Evolutionary conservation across 2,113 vertebrate species (phyloP), one percentile per base, ranked within the genome.

Genomic region (Promerops cafer): DNA sequence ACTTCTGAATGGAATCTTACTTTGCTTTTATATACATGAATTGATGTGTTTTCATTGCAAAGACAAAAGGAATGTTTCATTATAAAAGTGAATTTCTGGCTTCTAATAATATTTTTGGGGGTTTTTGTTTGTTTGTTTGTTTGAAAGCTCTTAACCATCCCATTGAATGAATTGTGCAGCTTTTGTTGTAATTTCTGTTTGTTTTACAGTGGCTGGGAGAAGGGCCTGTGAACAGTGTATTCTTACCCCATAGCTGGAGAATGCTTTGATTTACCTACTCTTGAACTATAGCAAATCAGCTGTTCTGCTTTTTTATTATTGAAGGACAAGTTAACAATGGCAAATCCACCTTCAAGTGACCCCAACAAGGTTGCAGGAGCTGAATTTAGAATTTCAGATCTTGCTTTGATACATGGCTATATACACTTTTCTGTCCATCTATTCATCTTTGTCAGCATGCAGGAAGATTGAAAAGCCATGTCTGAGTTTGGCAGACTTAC

Each of bases 301-400:
- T 74, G n/a, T 74, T 93, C 42, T 87, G 50, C n/a, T 78, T 90
- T 94, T 52, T 14, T 60, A 23, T 53, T 71, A 13, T 47, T 63
- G 68, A 28, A 81, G 42, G 12, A 50, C 24, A 74, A 59, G 54
- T 69, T 87, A 85, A 74, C 69, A 66, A 49, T 94, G 47, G 44
- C 54, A 85, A 83, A 50, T 69, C 45, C n/a, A 89, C 63, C 70
- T 96, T 95, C 42, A 92, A 6, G n/a, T 74, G 78, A 88, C 78
- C 63, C 47, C 40, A 65, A 16, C 0, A 2, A 87, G 28, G 56
- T 68, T 78, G 39, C 5, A 19, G 42, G 49, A 69, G 37, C 71
- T 93, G 80, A 92, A 92, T 89, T 82, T 95, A 90, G 68, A 76
- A 49, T 83, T 60, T 83, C 76, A 85, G 76, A 31, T 78, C 77